Base-by-base conservation (phyloP, 2,113 vertebrate species). In the Percopsis transmontana region DNA sequence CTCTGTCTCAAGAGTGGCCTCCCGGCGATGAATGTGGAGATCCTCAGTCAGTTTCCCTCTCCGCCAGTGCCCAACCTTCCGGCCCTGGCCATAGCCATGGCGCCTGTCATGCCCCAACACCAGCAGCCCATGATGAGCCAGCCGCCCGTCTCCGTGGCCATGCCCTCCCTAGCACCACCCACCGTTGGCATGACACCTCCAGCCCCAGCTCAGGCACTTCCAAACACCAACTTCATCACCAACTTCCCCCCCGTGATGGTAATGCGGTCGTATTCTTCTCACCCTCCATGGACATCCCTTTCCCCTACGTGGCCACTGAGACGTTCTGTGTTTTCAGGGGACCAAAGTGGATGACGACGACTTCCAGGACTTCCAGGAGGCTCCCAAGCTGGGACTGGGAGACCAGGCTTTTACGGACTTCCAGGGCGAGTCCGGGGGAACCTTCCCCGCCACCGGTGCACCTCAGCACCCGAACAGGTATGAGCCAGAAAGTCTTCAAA, bases 311-410 rank as follows among this genome's bases (percentile, higher is more conserved):
- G 50, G 50, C 21, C 50, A 51, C 10, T 44, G 41, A 12, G 12
- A 64, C 50, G 12, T 38, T 5, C 24, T 40, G 44, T 72, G 27
- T 38, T 59, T 41, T 38, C 72, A 98, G 96, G 92, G 73, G 2
- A 84, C 84, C 66, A 98, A 98, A 89, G 59, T 90, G 9, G 97
- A 99, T 60, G 97, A 98, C 2, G 97, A 99, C 7, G 97, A 99
- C 78, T 99, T 99, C 87, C 97, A 99, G 81, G 97, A 99, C 70
- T 99, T 99, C 80, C 97, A 99, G 87, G 97, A 98, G 81, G 97
- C 97, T 44, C 96, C 97, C 0, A 99, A 96, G 79, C 89, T 94
- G 19, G 96, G 93, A 63, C 85, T 88, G 2, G 92, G 93, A 39
- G 95, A 97, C 62, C 94, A 94, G 20, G 89, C 94, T 2, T 99